These are phyloP conservation scores for Nothobranchius furzeri DNA, from an alignment of 2,113 vertebrate species.

Conservation along the genomic window DNA sequence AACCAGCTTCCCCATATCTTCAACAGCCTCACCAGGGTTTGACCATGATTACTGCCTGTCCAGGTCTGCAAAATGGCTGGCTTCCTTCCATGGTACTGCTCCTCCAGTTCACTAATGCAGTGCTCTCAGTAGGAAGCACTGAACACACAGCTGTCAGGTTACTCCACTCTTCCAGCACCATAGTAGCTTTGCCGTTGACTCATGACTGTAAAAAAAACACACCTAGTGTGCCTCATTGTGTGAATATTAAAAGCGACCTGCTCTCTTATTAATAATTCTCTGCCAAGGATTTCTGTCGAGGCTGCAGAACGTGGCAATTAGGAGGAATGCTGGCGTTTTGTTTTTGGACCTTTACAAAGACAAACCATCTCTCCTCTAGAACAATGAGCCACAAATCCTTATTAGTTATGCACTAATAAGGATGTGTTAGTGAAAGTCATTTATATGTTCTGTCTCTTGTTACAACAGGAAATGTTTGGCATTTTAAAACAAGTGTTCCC, in stretches of 20 bases:
- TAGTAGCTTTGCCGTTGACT: constrained; percentile 47
- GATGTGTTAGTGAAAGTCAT: constrained; percentile 37
- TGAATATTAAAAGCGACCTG: constrained; percentile 41
- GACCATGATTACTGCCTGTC: constrained; percentile 84
- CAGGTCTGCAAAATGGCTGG: constrained; percentile 77
- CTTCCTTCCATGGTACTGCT: constrained; percentile 81
- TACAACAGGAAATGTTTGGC: constrained; percentile 17
- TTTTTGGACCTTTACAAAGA: constrained; percentile 54
- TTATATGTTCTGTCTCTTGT: constrained; percentile 16
- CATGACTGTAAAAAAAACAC: constrained; percentile 40
- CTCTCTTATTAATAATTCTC: constrained; percentile 52
- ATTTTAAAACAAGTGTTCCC: constrained; percentile 18
- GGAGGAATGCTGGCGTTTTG: constrained; percentile 60
- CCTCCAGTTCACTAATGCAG: constrained; percentile 62
- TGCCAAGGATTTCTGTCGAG: constrained; percentile 58
- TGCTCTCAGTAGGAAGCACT: constrained; percentile 32
- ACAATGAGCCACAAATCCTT: constrained; percentile 13
- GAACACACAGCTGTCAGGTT: constrained; percentile 44
- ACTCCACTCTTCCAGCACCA: constrained; percentile 33
- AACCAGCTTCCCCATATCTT: constrained; percentile 78
- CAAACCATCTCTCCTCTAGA: constrained; percentile 33
- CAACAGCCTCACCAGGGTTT: constrained; percentile 79
- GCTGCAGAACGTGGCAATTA: constrained; percentile 58
- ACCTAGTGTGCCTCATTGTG: constrained; percentile 45
- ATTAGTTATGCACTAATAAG: constrained; percentile 49